phyloP scores from a whole-genome alignment of 35 echinoderm and acorn worm species.

The Hemicentrotus pulcherrimus region DNA sequence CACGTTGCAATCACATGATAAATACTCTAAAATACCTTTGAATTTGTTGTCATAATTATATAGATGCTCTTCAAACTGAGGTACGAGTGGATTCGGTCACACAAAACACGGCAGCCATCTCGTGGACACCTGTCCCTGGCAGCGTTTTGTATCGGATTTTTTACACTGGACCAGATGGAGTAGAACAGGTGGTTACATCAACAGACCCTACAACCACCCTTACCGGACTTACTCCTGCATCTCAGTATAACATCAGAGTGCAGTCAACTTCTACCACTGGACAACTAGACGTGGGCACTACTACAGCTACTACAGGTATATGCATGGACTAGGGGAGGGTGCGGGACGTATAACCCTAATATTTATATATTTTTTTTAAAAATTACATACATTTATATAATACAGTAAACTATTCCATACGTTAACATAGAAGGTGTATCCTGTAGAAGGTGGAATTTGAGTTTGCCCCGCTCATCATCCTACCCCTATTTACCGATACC shows the following conservation, averaged over 20 bases:
- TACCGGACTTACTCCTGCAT: not conserved
- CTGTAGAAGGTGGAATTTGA: no score
- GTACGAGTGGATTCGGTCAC: not conserved
- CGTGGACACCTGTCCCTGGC: not conserved
- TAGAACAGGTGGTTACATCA: not conserved
- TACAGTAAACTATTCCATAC: no score
- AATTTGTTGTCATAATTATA: not conserved
- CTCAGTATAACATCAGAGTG: not conserved
- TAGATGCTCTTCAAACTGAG: not conserved
- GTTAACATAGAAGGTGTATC: no score
- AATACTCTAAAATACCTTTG: no score
- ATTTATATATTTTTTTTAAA: no score
- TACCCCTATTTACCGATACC: no score
- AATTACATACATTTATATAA: no score
- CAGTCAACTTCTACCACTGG: not conserved
- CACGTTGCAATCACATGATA: no score
- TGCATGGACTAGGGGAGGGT: not conserved
- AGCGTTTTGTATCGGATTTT: not conserved
- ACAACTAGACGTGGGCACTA: not conserved
- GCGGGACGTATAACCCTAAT: no score
- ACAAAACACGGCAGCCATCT: not conserved
- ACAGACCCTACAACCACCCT: not conserved
- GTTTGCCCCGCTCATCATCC: no score
- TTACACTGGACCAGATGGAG: slow-evolving; percentile 12
- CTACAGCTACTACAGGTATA: slow-evolving; percentile 15